A percentile compares a stretch with the other conserved stretches of the same genome.
phyloP scores from a whole-genome alignment of 2,797 vertebrate genomes.

The Semaprochilodus insignis region DNA sequence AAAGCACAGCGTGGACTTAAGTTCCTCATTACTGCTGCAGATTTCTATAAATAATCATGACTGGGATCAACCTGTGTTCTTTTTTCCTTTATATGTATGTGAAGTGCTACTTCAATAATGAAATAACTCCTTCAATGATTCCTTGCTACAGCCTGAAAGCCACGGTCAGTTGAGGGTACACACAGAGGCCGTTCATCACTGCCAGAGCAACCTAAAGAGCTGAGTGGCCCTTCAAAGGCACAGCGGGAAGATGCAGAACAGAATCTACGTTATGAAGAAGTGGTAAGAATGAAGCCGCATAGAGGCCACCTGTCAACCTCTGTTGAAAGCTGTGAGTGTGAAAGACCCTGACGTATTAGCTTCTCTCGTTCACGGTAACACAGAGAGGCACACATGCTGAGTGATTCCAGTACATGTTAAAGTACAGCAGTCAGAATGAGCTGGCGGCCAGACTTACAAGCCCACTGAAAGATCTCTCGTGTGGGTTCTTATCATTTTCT shows the following conservation, averaged over 20 bases:
- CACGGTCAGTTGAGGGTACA: slow-evolving; percentile 3
- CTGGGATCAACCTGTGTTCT: background rate
- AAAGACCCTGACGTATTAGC: background rate
- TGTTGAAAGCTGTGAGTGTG: background rate
- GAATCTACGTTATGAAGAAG: background rate
- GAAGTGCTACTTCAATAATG: background rate
- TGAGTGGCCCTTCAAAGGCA: background rate
- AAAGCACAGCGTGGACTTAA: background rate
- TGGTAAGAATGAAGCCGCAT: background rate
- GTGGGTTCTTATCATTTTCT: too few species aligned
- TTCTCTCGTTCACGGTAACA: background rate
- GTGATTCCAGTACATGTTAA: background rate
- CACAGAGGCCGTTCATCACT: slow-evolving; percentile 34
- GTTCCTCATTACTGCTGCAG: background rate
- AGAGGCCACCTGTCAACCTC: slow-evolving; percentile 12
- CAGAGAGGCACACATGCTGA: background rate
- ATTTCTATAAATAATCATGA: background rate
- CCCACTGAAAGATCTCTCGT: too few species aligned
- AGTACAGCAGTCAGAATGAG: background rate
- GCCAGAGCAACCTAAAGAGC: slow-evolving; percentile 25
- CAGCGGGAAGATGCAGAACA: background rate
- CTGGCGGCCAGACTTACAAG: background rate
- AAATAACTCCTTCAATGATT: background rate
- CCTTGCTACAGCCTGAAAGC: background rate
- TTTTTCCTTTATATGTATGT: background rate